Evolutionary conservation across 2,888 invertebrate species (phyloP), one percentile per base, ranked within the genome.

Genomic region (Cephus nigrinus): DNA sequence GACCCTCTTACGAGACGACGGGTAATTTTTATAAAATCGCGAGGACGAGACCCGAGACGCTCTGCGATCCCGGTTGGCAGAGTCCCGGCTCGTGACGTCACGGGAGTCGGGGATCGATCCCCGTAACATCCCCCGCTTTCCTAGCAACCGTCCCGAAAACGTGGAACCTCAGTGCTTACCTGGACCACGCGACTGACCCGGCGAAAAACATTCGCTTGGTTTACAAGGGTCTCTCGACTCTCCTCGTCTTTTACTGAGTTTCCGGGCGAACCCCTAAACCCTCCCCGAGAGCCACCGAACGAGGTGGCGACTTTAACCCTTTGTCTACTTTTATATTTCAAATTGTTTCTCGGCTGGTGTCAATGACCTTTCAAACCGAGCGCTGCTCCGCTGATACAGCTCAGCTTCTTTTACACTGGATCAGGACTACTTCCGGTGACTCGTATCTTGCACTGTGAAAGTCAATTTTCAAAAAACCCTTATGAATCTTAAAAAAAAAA

Each of bases 71-170:
- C 78, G 78, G 81, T 80, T 85, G 82, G 82, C 84, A 82, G 84
- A 86, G 85, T 87, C 87, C 87, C 87, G 86, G 86, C 86, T 86
- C 80, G 87, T 89, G 90, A 90, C 90, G 90, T 90, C 89, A 90
- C 90, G 87, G 90, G 89, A 88, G 88, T 88, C 87, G 88, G 88
- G 88, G 89, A 90, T 90, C 90, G 90, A 90, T 90, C 88, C 88
- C 88, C 87, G 87, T 55, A 87, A 88, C 88, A 83, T 82, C 80
- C 82, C 75, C 81, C 78, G 40, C 78, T 34, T 36, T 31, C 69
- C 36, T 75, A 75, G 74, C 68, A 75, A 73, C 78, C 55, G 68
- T 75, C 68, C 78, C 11, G 74, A 33, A 71, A 72, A 78, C 78
- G 75, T 78, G 33, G 74, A 68, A 73, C 68, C 75, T 74, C 30